These are phyloP conservation scores for Parauchenoglanis punctatus DNA, from an alignment of 2,797 vertebrate species.

Conservation along the genomic window DNA sequence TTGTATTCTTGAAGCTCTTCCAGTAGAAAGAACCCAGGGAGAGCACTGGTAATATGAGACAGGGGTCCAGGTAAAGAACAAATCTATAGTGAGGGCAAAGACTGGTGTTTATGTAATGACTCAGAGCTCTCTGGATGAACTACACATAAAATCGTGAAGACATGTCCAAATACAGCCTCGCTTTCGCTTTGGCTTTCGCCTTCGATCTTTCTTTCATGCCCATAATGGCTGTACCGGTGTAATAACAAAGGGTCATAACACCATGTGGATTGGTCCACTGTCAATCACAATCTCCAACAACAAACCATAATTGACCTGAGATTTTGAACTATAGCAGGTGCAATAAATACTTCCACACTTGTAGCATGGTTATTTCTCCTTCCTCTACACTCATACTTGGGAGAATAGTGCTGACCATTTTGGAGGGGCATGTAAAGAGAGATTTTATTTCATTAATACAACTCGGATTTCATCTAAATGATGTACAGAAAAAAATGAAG, in stretches of 20 bases:
- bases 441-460: background rate
- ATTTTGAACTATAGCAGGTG: background rate
- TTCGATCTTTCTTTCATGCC: background rate
- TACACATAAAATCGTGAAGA: background rate
- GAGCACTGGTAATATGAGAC: background rate
- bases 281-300: background rate
- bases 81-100: background rate
- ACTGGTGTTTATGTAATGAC: background rate
- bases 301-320: background rate
- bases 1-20: background rate
- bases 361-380: background rate
- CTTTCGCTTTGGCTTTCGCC: background rate
- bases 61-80: background rate
- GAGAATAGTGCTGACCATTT: background rate
- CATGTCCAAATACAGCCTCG: background rate
- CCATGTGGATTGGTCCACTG: background rate
- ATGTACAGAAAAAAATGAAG: background rate
- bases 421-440: background rate
- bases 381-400: background rate
- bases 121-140: background rate
- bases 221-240: background rate
- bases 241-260: background rate
- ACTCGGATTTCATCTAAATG: background rate
- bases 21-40: background rate
- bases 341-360: background rate